Base-by-base conservation (phyloP, 1,140 invertebrate genomes). In the Magallana angulata region DNA sequence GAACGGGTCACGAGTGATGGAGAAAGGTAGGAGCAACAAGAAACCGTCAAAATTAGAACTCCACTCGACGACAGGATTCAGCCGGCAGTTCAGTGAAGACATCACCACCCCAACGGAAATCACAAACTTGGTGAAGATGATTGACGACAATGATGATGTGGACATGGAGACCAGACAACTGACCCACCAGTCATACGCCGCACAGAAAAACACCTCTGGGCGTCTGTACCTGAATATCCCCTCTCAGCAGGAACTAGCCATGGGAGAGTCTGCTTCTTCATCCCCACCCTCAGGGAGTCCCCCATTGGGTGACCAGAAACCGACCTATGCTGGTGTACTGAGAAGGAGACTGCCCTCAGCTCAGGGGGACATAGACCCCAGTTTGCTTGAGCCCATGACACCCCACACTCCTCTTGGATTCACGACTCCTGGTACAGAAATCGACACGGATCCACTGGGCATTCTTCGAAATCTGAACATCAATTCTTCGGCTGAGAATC, bases 401-500 rank as follows among this genome's bases (percentile, higher is more conserved):
- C 93, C 93, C 24, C 90, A 91, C 83, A 94, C 93, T 7, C 93
- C 93, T 16, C 90, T 91, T 56, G 93, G 92, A n/a, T 94, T 93
- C 81, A 88, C 90, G 14, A 92, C 93, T 7, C 92, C 92, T 1
- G 91, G 92, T 12, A 87, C 87, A 14, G 92, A 92, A 48, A 88
- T 92, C 1, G 90, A 92, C 87, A 89, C 91, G 24, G 92, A 94
- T 86, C 92, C 94, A 9, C 86, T 94, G 30, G 92, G 92, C n/a
- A 91, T 94, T 68, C 89, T 94, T 8, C 91, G 92, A 81, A 92
- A 93, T 89, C 86, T 94, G n/a, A 93, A 93, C 82, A 94, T 94
- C 81, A 93, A 93, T 84, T 89, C 91, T 1, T 85, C 92, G 7
- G 81, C 91, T 64, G 91, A 87, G 56, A 90, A 90, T 88, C 86